Base-by-base conservation (phyloP, 1,140 invertebrate species). In the Atopsyche davidsoni region DNA sequence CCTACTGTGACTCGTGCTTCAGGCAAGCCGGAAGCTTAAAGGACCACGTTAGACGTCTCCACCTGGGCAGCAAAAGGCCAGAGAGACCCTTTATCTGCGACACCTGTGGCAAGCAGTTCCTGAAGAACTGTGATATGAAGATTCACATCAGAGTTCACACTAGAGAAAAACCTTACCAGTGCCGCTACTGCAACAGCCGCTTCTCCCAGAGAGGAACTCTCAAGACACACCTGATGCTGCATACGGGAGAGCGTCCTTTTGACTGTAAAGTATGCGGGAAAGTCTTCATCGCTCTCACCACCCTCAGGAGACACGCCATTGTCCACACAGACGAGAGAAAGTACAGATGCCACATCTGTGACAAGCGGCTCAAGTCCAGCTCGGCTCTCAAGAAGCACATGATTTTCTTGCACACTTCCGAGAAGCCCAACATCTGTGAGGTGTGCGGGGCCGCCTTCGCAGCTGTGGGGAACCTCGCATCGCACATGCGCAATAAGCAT, bases 191-290 rank as follows among this genome's bases (percentile, higher is more conserved):
- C 28, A 38, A 42, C 11, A 21, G 35, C 24, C 14, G 35, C 13
- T 55, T 55, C 38, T 19, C 41, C 3, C 47, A 81, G 16, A 24
- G 25, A 11, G 32, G 43, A 10, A 43, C 34, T 11, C 34, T 42
- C 1, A 46, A 17, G 14, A 36, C 40, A 18, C 51, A 53, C 17
- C 42, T 35, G 3, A 42, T 19, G 49, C 80, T 82, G 38, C 89
- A 92, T 61, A 92, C 88, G 1, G 87, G 86, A 4, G 87, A 84
- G 39, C 87, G 88, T 76, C 88, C 88, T 1, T 83, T 78, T 52
- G 75, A 76, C 19, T 83, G 81, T 55, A 78, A 81, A 64, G 79
- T 78, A 59, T 83, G 81, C 60, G 78, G 79, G 2, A 82, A 82
- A 65, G 65, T 69, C 49, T 84, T 84, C 52, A 25, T 53, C 17